Evolutionary conservation across 2,113 vertebrate species (phyloP), one percentile per base, ranked within the genome.

Genomic region (Vulpes lagopus): DNA sequence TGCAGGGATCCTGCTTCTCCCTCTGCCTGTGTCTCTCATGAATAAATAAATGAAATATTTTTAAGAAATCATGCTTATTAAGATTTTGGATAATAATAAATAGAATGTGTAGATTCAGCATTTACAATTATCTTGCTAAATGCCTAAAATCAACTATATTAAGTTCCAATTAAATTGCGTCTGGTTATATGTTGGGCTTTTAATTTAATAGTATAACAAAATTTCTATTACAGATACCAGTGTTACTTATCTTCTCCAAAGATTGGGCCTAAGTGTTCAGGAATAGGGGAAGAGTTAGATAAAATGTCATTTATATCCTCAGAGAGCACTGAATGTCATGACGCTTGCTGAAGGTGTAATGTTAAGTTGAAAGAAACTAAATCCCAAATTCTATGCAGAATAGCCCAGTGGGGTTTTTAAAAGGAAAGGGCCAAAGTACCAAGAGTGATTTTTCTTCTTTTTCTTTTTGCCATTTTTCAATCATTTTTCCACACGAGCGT

Each of bases 161-260:
- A 32, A 80, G 89, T 81, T 89, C 67, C 73, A 32, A 62, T 86
- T 65, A 51, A 87, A 55, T 64, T 76, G 25, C 64, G 17, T 64
- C 62, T 11, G 3, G 20, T 74, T 71, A 20, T 62, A 38, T 51
- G n/a, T 83, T 69, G 4, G 43, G 30, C 27, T 93, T 92, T 67
- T 74, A 81, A 51, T 51, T 88, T 93, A 85, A 82, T 32, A 22
- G 32, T 19, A 25, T 15, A 90, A n/a, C 2, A 95, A 38, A 62
- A 57, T 82, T 71, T 93, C 62, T 3, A 23, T 79, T 76, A 53
- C 53, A 35, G 71, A 86, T 0, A 3, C 22, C 30, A 55, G 23
- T 76, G 9, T 76, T 81, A 20, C 57, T 91, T 89, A 89, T 71
- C 91, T 71, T 82, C 22, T 71, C 86, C 59, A 96, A 89, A 89